A percentile compares a stretch with the other conserved stretches of the same genome.
Conservation (phyloP, 2,888 invertebrate genomes). For the Allophyes oxyacanthae region DNA sequence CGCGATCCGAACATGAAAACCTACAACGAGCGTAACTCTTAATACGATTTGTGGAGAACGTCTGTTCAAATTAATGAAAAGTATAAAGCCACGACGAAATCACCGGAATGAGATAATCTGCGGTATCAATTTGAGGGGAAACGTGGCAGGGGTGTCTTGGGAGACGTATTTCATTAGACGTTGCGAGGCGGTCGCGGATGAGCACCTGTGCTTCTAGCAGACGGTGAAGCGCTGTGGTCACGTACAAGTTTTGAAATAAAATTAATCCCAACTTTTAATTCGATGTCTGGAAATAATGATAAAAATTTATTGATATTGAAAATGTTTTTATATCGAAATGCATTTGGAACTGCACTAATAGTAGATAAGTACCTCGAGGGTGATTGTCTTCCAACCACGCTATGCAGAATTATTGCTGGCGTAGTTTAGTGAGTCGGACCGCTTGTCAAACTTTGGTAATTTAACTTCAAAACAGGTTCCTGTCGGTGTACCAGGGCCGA, state of each 20-base stretch:
- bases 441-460: constrained; percentile 89
- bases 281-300: constrained; percentile 27
- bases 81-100: constrained; percentile 78
- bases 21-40: constrained; percentile 59
- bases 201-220: constrained; percentile 68
- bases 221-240: constrained; percentile 35
- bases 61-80: constrained; percentile 84
- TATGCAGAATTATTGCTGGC: constrained; percentile 84
- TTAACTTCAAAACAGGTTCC: constrained; percentile 87
- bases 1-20: constrained; percentile 53
- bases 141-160: constrained; percentile 74
- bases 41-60: constrained; percentile 72
- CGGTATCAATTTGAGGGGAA: constrained; percentile 83
- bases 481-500: constrained; percentile 73
- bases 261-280: constrained; percentile 47
- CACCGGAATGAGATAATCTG: constrained; percentile 81
- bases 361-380: constrained; percentile 66
- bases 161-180: constrained; percentile 82
- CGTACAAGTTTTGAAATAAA: constrained; percentile 52
- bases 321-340: constrained; percentile 50
- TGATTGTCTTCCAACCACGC: constrained; percentile 76
- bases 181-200: constrained; percentile 55
- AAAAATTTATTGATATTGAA: constrained; percentile 13
- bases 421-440: constrained; percentile 82
- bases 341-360: constrained; percentile 46